phyloP scores from a whole-genome alignment of 2,797 vertebrate species.

The Myotis pilosus region DNA sequence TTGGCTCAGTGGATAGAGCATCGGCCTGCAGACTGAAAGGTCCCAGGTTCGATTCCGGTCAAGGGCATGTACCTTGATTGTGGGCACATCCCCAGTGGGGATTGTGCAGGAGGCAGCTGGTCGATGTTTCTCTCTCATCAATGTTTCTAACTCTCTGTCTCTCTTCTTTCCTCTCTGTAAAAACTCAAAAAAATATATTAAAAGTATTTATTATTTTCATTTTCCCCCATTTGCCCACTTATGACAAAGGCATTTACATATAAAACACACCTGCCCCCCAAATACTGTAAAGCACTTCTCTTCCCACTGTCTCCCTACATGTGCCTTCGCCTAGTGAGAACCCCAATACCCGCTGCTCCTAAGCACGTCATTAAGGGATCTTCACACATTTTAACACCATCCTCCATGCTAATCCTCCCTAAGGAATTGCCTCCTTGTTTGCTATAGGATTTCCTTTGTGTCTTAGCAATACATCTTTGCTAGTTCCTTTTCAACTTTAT shows the following conservation, averaged over 20 bases:
- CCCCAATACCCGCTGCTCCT: fast-evolving
- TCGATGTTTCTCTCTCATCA: too few species aligned
- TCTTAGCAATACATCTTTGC: background rate
- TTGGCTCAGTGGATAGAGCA: too few species aligned
- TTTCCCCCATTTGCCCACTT: too few species aligned
- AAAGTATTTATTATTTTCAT: background rate
- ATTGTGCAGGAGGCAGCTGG: too few species aligned
- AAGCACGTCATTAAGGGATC: background rate
- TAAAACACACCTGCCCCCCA: background rate
- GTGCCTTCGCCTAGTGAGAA: background rate
- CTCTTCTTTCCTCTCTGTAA: too few species aligned
- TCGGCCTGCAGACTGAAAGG: too few species aligned
- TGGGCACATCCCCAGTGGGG: too few species aligned
- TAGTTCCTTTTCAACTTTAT: background rate
- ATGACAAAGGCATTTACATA: background rate
- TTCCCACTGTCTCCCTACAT: background rate
- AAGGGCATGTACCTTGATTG: too few species aligned
- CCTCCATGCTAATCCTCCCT: background rate
- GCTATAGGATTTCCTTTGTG: background rate
- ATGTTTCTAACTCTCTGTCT: too few species aligned
- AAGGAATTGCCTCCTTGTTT: background rate
- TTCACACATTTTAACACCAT: background rate
- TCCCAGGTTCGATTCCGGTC: too few species aligned
- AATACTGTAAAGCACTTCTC: background rate
- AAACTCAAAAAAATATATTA: too few species aligned